Conservation (phyloP, 2,797 vertebrate species). For the Cossypha heuglini region DNA sequence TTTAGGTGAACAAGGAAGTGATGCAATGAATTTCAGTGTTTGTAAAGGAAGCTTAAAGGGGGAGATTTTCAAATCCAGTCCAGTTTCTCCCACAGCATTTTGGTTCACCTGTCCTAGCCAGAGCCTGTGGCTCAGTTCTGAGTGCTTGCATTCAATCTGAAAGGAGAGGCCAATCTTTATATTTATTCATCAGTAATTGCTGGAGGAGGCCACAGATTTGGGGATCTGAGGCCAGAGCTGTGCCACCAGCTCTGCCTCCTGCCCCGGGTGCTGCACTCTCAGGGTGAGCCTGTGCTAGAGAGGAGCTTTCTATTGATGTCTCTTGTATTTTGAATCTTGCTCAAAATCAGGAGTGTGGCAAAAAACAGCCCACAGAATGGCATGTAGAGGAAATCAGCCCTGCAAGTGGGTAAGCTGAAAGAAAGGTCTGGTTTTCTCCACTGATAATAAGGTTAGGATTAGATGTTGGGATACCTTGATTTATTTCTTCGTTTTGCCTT, state of each 20-base stretch:
- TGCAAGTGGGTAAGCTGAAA: not conserved
- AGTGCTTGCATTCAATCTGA: not conserved
- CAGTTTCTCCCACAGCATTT: not conserved
- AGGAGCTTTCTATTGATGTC: not conserved
- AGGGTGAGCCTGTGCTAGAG: not conserved
- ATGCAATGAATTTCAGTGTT: not conserved
- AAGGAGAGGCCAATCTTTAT: not conserved
- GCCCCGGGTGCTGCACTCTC: not conserved
- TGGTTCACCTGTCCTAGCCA: not conserved
- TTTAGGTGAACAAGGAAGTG: not conserved
- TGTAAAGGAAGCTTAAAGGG: not conserved
- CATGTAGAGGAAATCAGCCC: not conserved
- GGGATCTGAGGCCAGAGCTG: not conserved
- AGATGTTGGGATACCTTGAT: not conserved
- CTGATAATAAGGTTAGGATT: not conserved
- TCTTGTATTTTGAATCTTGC: not conserved
- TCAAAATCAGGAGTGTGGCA: not conserved
- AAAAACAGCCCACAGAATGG: not conserved
- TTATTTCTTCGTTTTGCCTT: not conserved
- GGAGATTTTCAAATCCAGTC: not conserved
- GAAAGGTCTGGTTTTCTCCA: not conserved
- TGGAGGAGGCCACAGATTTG: not conserved
- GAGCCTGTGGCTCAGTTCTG: not conserved
- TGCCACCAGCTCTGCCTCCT: not conserved
- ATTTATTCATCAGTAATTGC: not conserved